A percentile compares a stretch with the other conserved stretches of the same genome.
These are phyloP conservation scores for Lepilemur septentrionalis DNA, from an alignment of 2,797 vertebrate genomes.

Conservation along the genomic window DNA sequence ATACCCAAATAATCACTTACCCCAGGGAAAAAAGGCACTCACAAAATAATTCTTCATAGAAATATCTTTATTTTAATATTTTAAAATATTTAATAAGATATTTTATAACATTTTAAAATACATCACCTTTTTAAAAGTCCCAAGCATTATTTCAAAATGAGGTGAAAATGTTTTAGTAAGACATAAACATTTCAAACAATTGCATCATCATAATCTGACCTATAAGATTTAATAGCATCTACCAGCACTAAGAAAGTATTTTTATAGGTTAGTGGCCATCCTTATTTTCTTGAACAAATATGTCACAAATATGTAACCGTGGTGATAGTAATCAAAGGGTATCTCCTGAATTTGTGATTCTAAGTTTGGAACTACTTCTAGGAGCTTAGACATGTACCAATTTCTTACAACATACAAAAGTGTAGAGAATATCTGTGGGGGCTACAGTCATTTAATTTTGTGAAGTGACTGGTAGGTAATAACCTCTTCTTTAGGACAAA, in stretches of 20 bases:
- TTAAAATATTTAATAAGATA: neutral
- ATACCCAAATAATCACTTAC: neutral
- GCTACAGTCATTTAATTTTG: neutral
- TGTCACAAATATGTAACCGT: neutral
- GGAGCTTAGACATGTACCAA: neutral
- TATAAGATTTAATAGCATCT: neutral
- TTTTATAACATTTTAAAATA: neutral
- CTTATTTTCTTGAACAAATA: neutral
- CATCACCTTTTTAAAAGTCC: neutral
- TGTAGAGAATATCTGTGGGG: neutral
- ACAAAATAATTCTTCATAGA: neutral
- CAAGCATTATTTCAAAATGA: constrained; percentile 11
- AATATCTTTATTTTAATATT: neutral
- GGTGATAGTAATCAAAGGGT: neutral
- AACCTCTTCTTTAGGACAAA: neutral
- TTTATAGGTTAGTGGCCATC: neutral
- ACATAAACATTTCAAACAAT: neutral
- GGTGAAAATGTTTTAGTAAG: constrained; percentile 16
- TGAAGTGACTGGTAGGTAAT: neutral
- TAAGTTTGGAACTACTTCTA: neutral
- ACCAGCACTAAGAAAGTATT: neutral
- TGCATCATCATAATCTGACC: neutral
- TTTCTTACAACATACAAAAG: neutral
- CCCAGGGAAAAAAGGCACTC: neutral
- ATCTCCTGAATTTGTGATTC: neutral